Conservation (phyloP, 2,888 invertebrate genomes). For the Stenodema calcarata region DNA sequence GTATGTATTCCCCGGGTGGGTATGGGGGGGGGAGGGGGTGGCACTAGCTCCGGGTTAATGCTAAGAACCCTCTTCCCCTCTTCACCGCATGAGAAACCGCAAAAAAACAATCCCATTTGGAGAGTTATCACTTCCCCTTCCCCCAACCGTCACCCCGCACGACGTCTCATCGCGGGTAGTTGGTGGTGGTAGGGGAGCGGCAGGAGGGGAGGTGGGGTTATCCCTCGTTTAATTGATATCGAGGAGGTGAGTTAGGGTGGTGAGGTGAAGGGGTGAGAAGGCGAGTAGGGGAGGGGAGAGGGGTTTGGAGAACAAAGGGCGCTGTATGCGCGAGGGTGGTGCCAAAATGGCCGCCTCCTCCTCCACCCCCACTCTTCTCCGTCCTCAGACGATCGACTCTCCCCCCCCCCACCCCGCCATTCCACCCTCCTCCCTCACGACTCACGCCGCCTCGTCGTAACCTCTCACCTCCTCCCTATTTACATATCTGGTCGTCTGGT, state of each 20-base stretch:
- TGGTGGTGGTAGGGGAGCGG: background rate
- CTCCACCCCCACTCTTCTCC: background rate
- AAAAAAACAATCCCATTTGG: constrained; percentile 19
- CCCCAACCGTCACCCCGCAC: background rate
- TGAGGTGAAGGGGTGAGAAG: background rate
- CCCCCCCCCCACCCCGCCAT: background rate
- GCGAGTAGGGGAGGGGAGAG: background rate
- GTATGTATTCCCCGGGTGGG: background rate
- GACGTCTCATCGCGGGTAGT: too few species aligned
- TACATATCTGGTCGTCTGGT: background rate
- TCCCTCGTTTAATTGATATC: constrained; percentile 24
- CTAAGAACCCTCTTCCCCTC: background rate
- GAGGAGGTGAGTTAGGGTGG: background rate
- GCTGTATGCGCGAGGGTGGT: constrained; percentile 28
- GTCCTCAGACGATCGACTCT: background rate
- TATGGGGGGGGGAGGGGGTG: background rate
- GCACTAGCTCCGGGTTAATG: background rate
- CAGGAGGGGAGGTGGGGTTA: background rate
- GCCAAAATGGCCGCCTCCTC: constrained; percentile 39
- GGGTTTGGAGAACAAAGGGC: background rate
- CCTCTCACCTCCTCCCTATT: constrained; percentile 24
- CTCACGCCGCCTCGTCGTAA: background rate
- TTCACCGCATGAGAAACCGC: background rate
- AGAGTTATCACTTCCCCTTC: constrained; percentile 17
- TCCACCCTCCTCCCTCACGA: background rate